These are phyloP conservation scores for Cavia porcellus DNA, from an alignment of 2,113 vertebrate genomes.

Conservation along the genomic window DNA sequence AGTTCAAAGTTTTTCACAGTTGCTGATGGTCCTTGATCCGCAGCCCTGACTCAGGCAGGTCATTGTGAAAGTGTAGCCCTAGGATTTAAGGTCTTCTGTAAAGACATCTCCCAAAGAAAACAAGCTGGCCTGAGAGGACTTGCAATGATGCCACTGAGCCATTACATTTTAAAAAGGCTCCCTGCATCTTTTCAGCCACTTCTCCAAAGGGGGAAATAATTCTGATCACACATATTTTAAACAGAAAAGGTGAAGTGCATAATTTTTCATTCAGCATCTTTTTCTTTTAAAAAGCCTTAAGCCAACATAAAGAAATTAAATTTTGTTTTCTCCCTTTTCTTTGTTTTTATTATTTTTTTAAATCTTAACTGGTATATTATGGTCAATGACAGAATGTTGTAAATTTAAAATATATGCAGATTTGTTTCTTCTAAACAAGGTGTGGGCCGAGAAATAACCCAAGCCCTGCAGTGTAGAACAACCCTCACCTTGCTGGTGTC, in stretches of 20 bases:
- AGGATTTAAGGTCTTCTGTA: slow-evolving; percentile 46
- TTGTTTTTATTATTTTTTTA: not conserved
- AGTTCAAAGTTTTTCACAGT: slow-evolving; percentile 44
- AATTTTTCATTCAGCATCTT: not conserved
- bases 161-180: slow-evolving; percentile 29
- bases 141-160: slow-evolving; percentile 49
- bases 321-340: not conserved
- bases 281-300: not conserved
- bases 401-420: rapidly evolving
- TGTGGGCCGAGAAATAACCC: not conserved
- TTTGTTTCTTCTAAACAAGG: not conserved
- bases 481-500: not conserved
- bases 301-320: not conserved
- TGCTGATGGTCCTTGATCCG: not conserved
- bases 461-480: not conserved
- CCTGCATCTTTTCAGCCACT: slow-evolving; percentile 7
- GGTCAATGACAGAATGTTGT: not conserved
- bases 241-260: not conserved
- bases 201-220: not conserved
- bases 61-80: slow-evolving; percentile 15
- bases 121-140: slow-evolving; percentile 45
- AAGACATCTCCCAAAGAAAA: slow-evolving; percentile 51
- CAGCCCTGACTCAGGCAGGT: not conserved
- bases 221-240: slow-evolving; percentile 12
- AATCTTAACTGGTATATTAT: not conserved